Base-by-base conservation (phyloP, 2,113 vertebrate species). In the Hiodon alosoides region DNA sequence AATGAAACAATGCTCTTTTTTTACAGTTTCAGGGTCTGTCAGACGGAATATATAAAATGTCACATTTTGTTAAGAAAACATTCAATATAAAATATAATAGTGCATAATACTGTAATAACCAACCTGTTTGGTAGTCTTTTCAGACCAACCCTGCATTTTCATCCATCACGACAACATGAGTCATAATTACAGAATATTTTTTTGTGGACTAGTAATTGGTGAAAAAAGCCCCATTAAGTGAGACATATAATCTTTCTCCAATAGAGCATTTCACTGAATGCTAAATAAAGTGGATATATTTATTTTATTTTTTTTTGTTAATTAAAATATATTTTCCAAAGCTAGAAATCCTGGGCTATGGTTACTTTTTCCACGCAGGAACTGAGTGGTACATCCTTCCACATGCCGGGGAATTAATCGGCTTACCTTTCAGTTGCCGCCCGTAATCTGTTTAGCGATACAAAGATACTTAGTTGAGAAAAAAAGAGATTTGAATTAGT, bases 361-460 rank as follows among this genome's bases (percentile, higher is more conserved):
- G 60, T 57, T 66, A 66, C 9, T 62, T 52, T 54, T 47, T 55
- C 6, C 17, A 47, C 10, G 47, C 17, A 57, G 66, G 61, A 51
- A 67, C 14, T 3, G 14, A n/a, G 17, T 48, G 13, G 58, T 16
- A 14, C 55, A 54, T 53, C 57, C 3, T 62, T 76, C 53, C 58
- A 46, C 57, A 62, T 9, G 11, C 74, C 52, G 61, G 67, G n/a
- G 16, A 69, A 69, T 7, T 69, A 76, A 76, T 70, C 64, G 10
- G 58, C 16, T 46, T 46, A 46, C 53, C 67, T 76, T 31, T 31
- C 31, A 31, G 31, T 31, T 31, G 2, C 31, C 31, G 2, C 31
- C 31, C 31, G 31, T 31, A 31, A 31, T 31, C 31, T 31, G 31
- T 31, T 31, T 31, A 31, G 31, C 31, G 31, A 31, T 31, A 31